A percentile compares a stretch with the other conserved stretches of the same genome.
These are phyloP conservation scores for Peromyscus californicus DNA, from an alignment of 2,113 vertebrate genomes.

Conservation along the genomic window DNA sequence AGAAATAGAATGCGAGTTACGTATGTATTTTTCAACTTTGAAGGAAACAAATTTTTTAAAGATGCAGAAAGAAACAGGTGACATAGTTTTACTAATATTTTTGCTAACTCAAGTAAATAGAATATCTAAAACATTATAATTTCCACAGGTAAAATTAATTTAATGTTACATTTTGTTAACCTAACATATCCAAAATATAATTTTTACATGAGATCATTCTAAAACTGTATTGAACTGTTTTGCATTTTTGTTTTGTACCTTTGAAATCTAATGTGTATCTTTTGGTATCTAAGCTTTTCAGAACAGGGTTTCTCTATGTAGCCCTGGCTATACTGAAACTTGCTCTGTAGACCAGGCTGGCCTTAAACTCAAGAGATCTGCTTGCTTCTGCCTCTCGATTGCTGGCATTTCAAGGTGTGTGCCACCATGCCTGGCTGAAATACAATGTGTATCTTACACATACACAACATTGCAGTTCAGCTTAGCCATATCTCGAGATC, in stretches of 20 bases:
- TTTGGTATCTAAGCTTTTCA: not conserved
- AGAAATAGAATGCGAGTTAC: not conserved
- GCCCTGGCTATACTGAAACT: not conserved
- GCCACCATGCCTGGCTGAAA: not conserved
- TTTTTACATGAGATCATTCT: conserved; percentile 1
- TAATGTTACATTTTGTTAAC: conserved; percentile 22
- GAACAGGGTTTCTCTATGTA: not conserved
- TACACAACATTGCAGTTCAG: not conserved
- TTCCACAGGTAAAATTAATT: conserved; percentile 34
- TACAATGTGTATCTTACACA: not conserved
- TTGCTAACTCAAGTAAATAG: not conserved
- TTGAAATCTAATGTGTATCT: not conserved
- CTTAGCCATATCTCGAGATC: not conserved
- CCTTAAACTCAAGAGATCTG: not conserved
- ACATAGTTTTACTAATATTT: conserved; percentile 15
- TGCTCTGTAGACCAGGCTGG: not conserved
- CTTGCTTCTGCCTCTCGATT: not conserved
- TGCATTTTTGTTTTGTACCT: not conserved
- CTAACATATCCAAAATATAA: not conserved
- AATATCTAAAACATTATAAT: not conserved
- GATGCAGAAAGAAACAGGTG: not conserved
- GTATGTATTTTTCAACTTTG: not conserved
- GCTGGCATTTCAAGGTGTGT: not conserved
- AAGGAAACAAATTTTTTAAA: not conserved
- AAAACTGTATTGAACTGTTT: conserved; percentile 23